A percentile compares a stretch with the other conserved stretches of the same genome.
phyloP scores from a whole-genome alignment of 2,888 invertebrate species.

The Eilema griseolum region DNA sequence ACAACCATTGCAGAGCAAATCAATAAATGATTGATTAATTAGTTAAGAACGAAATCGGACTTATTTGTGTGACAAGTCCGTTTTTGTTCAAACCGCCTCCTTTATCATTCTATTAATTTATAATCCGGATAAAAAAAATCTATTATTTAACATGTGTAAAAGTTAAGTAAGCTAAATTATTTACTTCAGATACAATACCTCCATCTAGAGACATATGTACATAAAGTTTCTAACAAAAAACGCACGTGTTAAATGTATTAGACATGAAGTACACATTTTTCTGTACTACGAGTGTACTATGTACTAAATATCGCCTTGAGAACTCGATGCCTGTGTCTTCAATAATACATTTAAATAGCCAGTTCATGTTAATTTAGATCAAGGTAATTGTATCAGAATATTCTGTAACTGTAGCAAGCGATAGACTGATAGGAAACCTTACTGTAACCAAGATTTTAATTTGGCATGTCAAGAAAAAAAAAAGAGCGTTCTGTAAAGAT shows the following conservation, averaged over 20 bases:
- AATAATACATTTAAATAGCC: constrained; percentile 22
- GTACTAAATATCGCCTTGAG: constrained; percentile 58
- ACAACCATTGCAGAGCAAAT: constrained; percentile 50
- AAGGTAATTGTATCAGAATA: neutral
- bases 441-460: neutral
- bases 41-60: neutral
- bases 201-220: neutral
- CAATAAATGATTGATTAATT: constrained; percentile 15
- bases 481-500: neutral
- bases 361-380: neutral
- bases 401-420: constrained; percentile 11
- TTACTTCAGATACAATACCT: constrained; percentile 1
- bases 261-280: constrained; percentile 13
- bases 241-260: constrained; percentile 6
- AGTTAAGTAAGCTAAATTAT: constrained; percentile 11
- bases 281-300: constrained; percentile 60
- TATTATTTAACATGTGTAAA: constrained; percentile 8
- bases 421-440: constrained; percentile 32
- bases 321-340: constrained; percentile 27
- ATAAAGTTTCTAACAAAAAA: neutral
- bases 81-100: neutral
- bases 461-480: neutral
- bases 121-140: constrained; percentile 2
- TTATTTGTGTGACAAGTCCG: neutral
- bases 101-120: neutral